Evolutionary conservation across 1,140 invertebrate species (phyloP).

Genomic region (Drosophila lini): DNA sequence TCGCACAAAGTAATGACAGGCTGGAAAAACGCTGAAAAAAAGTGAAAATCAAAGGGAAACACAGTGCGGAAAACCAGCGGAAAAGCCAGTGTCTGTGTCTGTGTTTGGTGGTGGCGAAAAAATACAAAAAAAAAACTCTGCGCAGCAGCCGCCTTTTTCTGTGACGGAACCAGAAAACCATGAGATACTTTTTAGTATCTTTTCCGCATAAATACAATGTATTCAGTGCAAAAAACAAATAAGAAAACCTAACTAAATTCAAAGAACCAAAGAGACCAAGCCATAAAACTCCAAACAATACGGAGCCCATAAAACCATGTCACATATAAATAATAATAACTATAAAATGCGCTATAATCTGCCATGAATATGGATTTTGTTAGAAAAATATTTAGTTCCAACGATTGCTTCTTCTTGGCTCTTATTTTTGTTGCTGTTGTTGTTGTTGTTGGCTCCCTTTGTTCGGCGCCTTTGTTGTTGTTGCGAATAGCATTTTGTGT

Average conservation of each 20-base stretch:
- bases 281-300: conserved; percentile 18
- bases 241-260: background rate
- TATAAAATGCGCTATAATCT: conserved; percentile 24
- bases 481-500: conserved; percentile 82
- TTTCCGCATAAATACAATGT: conserved; percentile 7
- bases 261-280: background rate
- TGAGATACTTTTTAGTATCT: conserved; percentile 35
- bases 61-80: conserved; percentile 27
- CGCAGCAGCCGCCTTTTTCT: conserved; percentile 81
- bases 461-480: conserved; percentile 68
- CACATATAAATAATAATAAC: conserved; percentile 21
- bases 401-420: conserved; percentile 34
- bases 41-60: conserved; percentile 11
- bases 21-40: conserved; percentile 12
- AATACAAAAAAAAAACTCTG: conserved; percentile 49
- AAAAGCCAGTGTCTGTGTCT: conserved; percentile 39
- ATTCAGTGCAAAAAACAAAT: background rate
- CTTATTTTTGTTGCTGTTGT: conserved; percentile 55
- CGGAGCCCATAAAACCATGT: conserved; percentile 17
- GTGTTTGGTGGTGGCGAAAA: conserved; percentile 46
- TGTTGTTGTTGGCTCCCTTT: conserved; percentile 51
- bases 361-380: conserved; percentile 23
- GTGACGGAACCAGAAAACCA: conserved; percentile 21
- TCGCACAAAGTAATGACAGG: conserved; percentile 18
- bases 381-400: conserved; percentile 38